Percentiles rank a stretch among this genome's conserved stretches.
Evolutionary conservation across 2,888 invertebrate species (phyloP).

Genomic region (Diadegma fenestrale): DNA sequence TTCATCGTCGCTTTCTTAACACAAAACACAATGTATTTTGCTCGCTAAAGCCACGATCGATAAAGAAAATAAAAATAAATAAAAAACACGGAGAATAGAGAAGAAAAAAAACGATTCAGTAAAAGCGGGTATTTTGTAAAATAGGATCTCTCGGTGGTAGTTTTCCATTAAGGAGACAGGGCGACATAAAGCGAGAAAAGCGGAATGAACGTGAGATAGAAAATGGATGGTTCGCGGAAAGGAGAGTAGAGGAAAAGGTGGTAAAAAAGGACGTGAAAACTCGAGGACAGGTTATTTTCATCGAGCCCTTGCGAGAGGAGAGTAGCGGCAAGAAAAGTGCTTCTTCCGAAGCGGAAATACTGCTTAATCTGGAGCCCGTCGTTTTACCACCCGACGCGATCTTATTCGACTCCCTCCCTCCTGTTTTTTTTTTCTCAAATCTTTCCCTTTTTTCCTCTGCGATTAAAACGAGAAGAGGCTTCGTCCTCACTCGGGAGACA

Average conservation of each 20-base stretch:
- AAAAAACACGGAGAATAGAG: too few relatives aligned
- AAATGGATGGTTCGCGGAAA: neutral
- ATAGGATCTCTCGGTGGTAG: conserved; percentile 27
- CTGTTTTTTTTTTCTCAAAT: conserved; percentile 42
- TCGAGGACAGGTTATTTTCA: conserved; percentile 54
- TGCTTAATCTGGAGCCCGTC: conserved; percentile 58
- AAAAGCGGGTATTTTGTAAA: neutral
- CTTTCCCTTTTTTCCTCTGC: conserved; percentile 27
- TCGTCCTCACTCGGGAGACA: conserved; percentile 46
- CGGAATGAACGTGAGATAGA: neutral
- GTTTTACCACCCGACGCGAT: conserved; percentile 61
- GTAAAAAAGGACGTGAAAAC: conserved; percentile 45
- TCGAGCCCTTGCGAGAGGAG: conserved; percentile 32
- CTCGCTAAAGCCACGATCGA: neutral
- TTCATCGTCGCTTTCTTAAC: neutral
- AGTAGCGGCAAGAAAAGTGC: conserved; percentile 30
- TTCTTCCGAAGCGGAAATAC: conserved; percentile 45
- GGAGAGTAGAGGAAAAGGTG: neutral
- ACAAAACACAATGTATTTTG: neutral
- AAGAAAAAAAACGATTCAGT: neutral
- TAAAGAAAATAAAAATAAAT: neutral
- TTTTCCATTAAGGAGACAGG: conserved; percentile 50
- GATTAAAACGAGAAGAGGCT: conserved; percentile 5
- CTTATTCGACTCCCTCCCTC: conserved; percentile 61
- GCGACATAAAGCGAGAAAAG: conserved; percentile 24